phyloP scores from a whole-genome alignment of 2,888 invertebrate genomes.

The Morpho helenor region DNA sequence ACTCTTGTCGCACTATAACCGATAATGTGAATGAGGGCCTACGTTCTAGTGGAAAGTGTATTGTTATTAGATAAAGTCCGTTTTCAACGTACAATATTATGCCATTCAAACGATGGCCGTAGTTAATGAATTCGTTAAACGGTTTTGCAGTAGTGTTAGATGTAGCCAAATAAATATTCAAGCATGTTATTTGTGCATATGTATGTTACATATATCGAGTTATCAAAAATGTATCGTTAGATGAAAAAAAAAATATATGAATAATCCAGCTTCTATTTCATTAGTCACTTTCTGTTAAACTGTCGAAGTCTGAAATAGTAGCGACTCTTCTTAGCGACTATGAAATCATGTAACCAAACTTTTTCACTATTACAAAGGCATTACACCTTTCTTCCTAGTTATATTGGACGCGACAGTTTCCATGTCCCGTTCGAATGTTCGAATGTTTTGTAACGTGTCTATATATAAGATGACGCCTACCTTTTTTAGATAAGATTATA shows the following conservation, averaged over 20 bases:
- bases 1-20: too few species aligned
- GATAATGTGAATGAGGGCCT: conserved; percentile 40
- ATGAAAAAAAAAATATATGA: conserved; percentile 37
- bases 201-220: conserved; percentile 68
- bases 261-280: conserved; percentile 58
- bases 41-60: conserved; percentile 59
- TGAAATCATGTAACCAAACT: conserved; percentile 56
- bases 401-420: conserved; percentile 53
- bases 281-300: conserved; percentile 47
- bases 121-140: conserved; percentile 66
- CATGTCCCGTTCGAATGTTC: conserved; percentile 51
- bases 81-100: conserved; percentile 49
- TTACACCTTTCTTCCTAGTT: conserved; percentile 48
- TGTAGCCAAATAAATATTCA: conserved; percentile 60
- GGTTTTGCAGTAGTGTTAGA: conserved; percentile 68
- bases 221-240: conserved; percentile 70
- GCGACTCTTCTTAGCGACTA: conserved; percentile 58
- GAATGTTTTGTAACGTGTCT: conserved; percentile 61
- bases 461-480: conserved; percentile 66
- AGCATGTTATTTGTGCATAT: conserved; percentile 66
- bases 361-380: conserved; percentile 63
- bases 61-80: conserved; percentile 53
- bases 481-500: conserved; percentile 76
- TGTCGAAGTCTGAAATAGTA: conserved; percentile 29
- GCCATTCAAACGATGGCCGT: conserved; percentile 55